These are phyloP conservation scores for Drosophila rellima DNA, from an alignment of 2,888 invertebrate genomes.

Conservation along the genomic window DNA sequence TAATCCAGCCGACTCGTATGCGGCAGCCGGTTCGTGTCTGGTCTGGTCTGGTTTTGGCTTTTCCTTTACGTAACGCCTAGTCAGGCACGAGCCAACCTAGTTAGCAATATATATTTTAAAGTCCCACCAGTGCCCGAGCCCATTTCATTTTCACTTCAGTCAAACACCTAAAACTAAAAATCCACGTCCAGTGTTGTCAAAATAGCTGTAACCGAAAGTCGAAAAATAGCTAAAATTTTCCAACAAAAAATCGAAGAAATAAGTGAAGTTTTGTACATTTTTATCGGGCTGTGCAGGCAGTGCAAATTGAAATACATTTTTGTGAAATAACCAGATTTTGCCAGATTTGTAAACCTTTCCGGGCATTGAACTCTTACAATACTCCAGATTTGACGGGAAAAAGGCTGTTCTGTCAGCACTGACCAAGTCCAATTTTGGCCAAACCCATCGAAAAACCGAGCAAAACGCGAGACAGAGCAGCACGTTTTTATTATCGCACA, in stretches of 20 bases:
- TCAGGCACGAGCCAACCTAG: slow-evolving; percentile 70
- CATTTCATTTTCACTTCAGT: slow-evolving; percentile 57
- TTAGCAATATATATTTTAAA: slow-evolving; percentile 40
- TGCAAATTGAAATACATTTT: no score
- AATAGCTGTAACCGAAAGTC: no score
- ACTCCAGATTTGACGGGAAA: no score
- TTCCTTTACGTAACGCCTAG: slow-evolving; percentile 72
- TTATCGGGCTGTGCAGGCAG: no score
- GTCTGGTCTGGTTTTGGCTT: slow-evolving; percentile 50
- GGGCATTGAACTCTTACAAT: no score
- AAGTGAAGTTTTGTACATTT: no score
- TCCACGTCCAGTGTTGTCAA: no score
- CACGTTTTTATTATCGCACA: slow-evolving; percentile 79
- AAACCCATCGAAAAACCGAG: slow-evolving; percentile 18
- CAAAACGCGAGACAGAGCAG: slow-evolving; percentile 30
- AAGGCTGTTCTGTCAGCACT: no score
- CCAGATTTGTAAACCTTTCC: no score
- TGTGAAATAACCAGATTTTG: no score
- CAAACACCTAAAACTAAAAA: slow-evolving; percentile 6
- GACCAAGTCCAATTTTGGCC: slow-evolving; percentile 13
- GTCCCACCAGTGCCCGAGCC: slow-evolving; percentile 7
- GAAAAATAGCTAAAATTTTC: no score
- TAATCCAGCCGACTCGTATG: slow-evolving; percentile 26
- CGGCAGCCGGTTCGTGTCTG: slow-evolving; percentile 39
- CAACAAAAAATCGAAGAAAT: no score